phyloP scores from a whole-genome alignment of 1,140 invertebrate species.

The Cardiocondyla obscurior region DNA sequence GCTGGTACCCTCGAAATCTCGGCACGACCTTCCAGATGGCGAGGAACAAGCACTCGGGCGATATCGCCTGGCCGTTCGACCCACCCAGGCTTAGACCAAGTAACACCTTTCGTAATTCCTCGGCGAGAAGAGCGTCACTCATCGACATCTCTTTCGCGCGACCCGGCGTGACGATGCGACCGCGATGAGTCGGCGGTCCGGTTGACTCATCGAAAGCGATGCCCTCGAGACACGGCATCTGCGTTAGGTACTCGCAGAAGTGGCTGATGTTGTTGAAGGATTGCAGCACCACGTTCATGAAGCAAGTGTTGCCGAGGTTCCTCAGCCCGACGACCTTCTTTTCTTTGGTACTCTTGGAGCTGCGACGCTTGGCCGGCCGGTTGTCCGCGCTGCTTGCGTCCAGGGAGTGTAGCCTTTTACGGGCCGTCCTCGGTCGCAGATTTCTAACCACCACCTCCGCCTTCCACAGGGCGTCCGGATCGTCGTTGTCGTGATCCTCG shows the following conservation, averaged over 20 bases:
- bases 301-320: conserved; percentile 95
- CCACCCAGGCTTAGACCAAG: conserved; percentile 89
- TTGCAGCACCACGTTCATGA: conserved; percentile 95
- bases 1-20: conserved; percentile 93
- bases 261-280: conserved; percentile 94
- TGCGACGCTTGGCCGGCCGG: conserved; percentile 82
- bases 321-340: conserved; percentile 90
- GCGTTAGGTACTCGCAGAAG: conserved; percentile 92
- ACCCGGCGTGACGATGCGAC: conserved; percentile 87
- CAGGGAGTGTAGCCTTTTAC: conserved; percentile 86
- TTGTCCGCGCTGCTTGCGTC: conserved; percentile 85
- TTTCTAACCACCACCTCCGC: conserved; percentile 85
- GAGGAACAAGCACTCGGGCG: conserved; percentile 91
- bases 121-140: conserved; percentile 89
- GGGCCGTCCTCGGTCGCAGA: conserved; percentile 85
- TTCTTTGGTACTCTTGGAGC: conserved; percentile 83
- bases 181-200: conserved; percentile 84
- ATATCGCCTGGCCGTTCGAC: conserved; percentile 89
- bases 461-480: conserved; percentile 80
- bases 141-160: conserved; percentile 85
- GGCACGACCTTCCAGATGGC: conserved; percentile 95
- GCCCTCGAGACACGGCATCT: conserved; percentile 89
- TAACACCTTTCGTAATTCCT: conserved; percentile 91
- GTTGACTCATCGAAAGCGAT: conserved; percentile 81
- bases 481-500: conserved; percentile 74